phyloP scores from a whole-genome alignment of 2,797 vertebrate genomes.

The Poecile montanus region DNA sequence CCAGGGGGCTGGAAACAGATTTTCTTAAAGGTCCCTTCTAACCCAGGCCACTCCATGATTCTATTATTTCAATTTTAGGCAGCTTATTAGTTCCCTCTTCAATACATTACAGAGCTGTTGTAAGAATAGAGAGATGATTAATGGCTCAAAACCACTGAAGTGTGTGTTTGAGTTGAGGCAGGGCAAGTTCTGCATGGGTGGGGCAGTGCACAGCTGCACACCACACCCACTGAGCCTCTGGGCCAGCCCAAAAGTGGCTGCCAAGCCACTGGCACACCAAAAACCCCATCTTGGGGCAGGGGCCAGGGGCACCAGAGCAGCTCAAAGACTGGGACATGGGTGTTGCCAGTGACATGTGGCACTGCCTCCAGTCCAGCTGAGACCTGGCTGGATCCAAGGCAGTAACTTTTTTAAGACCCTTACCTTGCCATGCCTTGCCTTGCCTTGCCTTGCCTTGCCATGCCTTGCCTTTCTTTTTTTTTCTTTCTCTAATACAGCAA shows the following conservation, averaged over 20 bases:
- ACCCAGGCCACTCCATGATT: not conserved
- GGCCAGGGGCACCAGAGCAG: not conserved
- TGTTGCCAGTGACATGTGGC: fast-evolving
- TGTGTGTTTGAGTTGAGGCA: not conserved
- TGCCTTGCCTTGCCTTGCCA: no score
- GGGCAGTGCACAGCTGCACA: not conserved
- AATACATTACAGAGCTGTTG: not conserved
- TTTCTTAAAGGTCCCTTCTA: not conserved
- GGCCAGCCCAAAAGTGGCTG: not conserved
- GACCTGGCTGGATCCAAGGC: not conserved
- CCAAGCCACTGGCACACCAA: not conserved
- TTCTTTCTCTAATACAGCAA: no score
- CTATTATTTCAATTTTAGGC: not conserved
- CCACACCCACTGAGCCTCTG: not conserved
- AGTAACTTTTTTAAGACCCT: not conserved
- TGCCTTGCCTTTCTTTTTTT: no score
- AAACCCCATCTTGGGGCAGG: not conserved
- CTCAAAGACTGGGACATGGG: fast-evolving
- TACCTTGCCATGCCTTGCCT: no score
- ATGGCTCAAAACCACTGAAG: not conserved
- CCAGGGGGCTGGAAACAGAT: not conserved
- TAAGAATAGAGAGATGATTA: not conserved
- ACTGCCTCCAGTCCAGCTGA: no score
- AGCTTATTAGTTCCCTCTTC: not conserved
- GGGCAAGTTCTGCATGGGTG: not conserved